A percentile compares a stretch with the other conserved stretches of the same genome.
phyloP scores from a whole-genome alignment of 2,113 vertebrate genomes.

The Erythrocercus mccallii region DNA sequence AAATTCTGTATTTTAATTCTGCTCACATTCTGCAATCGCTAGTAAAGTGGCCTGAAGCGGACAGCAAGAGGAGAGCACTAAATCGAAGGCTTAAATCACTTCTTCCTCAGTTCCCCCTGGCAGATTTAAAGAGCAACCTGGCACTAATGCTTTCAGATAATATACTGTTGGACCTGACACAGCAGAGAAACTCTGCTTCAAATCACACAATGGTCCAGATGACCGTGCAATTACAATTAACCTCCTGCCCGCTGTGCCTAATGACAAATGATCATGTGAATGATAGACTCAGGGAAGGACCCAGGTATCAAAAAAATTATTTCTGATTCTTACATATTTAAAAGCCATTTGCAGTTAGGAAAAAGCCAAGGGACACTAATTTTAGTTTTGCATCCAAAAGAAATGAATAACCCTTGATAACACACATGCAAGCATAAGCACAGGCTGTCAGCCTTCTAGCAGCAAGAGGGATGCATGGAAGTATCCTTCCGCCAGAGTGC shows the following conservation, averaged over 20 bases:
- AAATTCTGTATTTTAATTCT: slow-evolving; percentile 62
- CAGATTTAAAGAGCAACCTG: slow-evolving; percentile 72
- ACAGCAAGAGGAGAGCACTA: slow-evolving; percentile 58
- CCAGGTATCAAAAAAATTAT: not conserved
- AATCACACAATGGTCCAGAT: slow-evolving; percentile 64
- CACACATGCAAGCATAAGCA: not conserved
- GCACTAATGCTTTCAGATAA: slow-evolving; percentile 70
- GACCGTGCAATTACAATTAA: slow-evolving; percentile 77
- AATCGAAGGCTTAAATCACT: slow-evolving; percentile 75
- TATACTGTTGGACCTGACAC: slow-evolving; percentile 62
- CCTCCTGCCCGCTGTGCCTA: slow-evolving; percentile 60
- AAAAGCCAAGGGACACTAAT: slow-evolving; percentile 16
- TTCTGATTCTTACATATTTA: slow-evolving; percentile 20
- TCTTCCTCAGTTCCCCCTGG: slow-evolving; percentile 57
- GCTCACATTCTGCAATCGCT: slow-evolving; percentile 34
- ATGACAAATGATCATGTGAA: slow-evolving; percentile 63
- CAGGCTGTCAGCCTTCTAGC: not conserved
- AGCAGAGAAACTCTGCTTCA: slow-evolving; percentile 68
- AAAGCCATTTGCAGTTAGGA: slow-evolving; percentile 33
- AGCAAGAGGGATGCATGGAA: not conserved
- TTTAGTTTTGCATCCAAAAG: not conserved
- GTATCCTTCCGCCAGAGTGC: not conserved
- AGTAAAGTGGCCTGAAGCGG: slow-evolving; percentile 66
- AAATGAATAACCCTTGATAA: slow-evolving; percentile 10
- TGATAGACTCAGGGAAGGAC: slow-evolving; percentile 20